These are phyloP conservation scores for Pseudococcus longispinus DNA, from an alignment of 2,888 invertebrate genomes.

Conservation along the genomic window DNA sequence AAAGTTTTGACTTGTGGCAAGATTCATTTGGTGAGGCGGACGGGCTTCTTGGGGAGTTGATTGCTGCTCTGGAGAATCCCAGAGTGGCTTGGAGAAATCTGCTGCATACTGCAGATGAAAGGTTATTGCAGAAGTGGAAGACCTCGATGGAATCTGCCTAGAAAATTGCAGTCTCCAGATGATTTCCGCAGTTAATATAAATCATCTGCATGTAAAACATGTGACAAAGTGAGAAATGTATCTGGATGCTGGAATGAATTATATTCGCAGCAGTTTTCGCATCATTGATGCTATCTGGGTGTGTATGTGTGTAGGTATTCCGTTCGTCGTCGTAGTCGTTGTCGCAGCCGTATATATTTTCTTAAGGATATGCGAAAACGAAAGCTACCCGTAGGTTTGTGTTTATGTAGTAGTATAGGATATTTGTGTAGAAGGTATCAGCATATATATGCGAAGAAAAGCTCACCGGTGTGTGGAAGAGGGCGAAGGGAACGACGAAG, in stretches of 20 bases:
- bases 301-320: not conserved
- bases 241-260: not conserved
- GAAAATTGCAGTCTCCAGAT: not conserved
- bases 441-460: not conserved
- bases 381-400: not conserved
- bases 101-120: not conserved
- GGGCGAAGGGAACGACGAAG: not conserved
- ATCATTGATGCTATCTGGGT: not conserved
- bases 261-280: constrained; percentile 3
- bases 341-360: not conserved
- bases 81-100: not conserved
- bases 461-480: not conserved
- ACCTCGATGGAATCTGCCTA: not conserved
- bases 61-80: too few relatives aligned
- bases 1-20: not conserved
- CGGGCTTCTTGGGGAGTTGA: too few relatives aligned
- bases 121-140: not conserved
- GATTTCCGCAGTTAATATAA: not conserved
- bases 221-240: not conserved
- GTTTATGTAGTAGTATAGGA: not conserved
- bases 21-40: too few relatives aligned
- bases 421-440: not conserved
- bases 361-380: not conserved
- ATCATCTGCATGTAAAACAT: not conserved
- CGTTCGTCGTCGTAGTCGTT: not conserved